A percentile compares a stretch with the other conserved stretches of the same genome.
phyloP scores from a whole-genome alignment of 2,797 vertebrate genomes.

The Lutjanus campechanus region DNA sequence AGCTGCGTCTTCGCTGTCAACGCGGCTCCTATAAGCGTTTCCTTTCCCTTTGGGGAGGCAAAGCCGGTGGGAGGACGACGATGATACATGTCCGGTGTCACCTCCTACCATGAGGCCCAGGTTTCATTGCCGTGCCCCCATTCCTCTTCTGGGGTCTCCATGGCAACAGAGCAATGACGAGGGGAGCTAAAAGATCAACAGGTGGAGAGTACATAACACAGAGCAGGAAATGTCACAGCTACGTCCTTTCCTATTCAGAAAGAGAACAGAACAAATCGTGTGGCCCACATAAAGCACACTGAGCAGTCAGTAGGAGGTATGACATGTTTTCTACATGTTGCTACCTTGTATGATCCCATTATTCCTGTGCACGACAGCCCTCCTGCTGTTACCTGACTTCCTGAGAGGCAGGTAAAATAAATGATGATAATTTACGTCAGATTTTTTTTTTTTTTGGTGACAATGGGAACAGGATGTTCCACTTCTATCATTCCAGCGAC shows the following conservation, averaged over 20 bases:
- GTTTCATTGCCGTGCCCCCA: conserved; percentile 41
- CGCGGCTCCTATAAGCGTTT: conserved; percentile 34
- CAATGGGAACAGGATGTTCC: conserved; percentile 69
- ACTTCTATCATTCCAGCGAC: conserved; percentile 57
- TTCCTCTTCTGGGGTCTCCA: conserved; percentile 62
- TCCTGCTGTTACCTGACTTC: background rate
- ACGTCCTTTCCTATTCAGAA: conserved; percentile 16
- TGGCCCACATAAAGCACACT: conserved; percentile 1
- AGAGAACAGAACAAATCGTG: conserved; percentile 3
- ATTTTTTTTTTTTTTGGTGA: conserved; percentile 30
- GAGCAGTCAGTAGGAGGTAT: background rate
- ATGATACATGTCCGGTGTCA: conserved; percentile 58
- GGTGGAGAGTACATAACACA: conserved; percentile 48
- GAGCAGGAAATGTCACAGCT: conserved; percentile 38
- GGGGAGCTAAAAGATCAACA: conserved; percentile 63
- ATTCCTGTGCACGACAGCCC: background rate
- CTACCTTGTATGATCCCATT: background rate
- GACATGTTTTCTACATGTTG: background rate
- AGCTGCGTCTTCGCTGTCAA: conserved; percentile 12
- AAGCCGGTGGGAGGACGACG: conserved; percentile 49
- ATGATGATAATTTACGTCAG: conserved; percentile 29
- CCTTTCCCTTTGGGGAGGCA: conserved; percentile 33
- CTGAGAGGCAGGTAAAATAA: conserved; percentile 41
- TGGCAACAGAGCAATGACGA: conserved; percentile 69
- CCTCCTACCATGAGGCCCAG: conserved; percentile 41